phyloP scores from a whole-genome alignment of 2,797 vertebrate species.

The Malacoctenus gilli region DNA sequence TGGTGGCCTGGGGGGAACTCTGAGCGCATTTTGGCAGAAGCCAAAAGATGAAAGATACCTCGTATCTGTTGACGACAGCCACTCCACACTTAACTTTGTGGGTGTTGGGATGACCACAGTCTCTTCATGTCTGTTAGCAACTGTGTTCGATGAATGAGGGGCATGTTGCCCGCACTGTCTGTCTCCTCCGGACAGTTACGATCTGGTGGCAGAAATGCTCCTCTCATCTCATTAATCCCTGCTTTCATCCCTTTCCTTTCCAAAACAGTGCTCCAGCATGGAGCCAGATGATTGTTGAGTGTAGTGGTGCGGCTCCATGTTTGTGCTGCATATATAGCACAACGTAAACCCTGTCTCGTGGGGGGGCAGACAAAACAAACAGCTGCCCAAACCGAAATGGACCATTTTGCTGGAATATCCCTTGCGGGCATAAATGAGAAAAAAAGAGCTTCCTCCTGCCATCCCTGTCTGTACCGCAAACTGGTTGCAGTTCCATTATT shows the following conservation, averaged over 20 bases:
- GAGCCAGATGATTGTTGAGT: conserved; percentile 47
- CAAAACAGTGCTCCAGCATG: conserved; percentile 25
- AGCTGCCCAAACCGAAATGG: conserved; percentile 26
- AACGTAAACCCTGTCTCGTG: conserved; percentile 40
- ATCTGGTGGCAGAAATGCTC: conserved; percentile 30
- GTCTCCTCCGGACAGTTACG: conserved; percentile 24
- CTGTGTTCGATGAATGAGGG: no score
- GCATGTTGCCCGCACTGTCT: conserved; percentile 31
- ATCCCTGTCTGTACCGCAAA: conserved; percentile 34
- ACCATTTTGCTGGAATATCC: conserved; percentile 50
- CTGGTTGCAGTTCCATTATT: conserved; percentile 29
- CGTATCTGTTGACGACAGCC: conserved; percentile 30
- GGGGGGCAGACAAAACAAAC: conserved; percentile 46
- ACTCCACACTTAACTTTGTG: conserved; percentile 29
- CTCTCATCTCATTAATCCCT: conserved; percentile 59
- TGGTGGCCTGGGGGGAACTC: conserved; percentile 25
- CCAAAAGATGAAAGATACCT: conserved; percentile 55
- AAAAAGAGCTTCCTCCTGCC: conserved; percentile 42
- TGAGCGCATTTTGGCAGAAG: conserved; percentile 41
- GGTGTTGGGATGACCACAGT: conserved; percentile 26
- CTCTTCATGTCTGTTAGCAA: conserved; percentile 35
- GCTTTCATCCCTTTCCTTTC: conserved; percentile 54
- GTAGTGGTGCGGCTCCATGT: conserved; percentile 40
- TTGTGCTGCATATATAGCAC: conserved; percentile 37
- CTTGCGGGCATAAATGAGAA: no score